Percentiles rank a stretch among this genome's conserved stretches.
Evolutionary conservation across 2,888 invertebrate species (phyloP).

Genomic region (Drosophila kanekoi): DNA sequence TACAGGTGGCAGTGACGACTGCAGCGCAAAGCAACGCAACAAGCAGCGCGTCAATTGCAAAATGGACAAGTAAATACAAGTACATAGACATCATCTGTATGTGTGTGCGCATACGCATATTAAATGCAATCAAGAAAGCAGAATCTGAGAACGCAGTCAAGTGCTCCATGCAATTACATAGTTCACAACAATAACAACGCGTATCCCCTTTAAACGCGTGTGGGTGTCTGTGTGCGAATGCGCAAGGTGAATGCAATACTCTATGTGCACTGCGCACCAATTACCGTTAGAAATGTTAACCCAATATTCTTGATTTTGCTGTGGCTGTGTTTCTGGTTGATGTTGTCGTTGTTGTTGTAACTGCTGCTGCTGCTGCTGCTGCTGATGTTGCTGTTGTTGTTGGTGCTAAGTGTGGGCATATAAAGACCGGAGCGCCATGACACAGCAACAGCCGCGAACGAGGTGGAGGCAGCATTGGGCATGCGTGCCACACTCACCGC

Average conservation of each 20-base stretch:
- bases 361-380: conserved; percentile 5
- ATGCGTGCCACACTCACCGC: conserved; percentile 25
- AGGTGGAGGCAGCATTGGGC: conserved; percentile 17
- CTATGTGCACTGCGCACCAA: conserved; percentile 52
- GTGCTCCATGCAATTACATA: conserved; percentile 33
- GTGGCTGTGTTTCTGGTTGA: conserved; percentile 22
- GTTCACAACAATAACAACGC: conserved; percentile 32
- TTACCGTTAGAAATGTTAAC: conserved; percentile 62
- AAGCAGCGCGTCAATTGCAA: conserved; percentile 41
- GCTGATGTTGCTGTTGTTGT: not conserved
- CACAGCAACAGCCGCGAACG: conserved; percentile 19
- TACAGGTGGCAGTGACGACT: conserved; percentile 50
- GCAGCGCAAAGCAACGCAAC: conserved; percentile 31
- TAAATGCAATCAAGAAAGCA: conserved; percentile 52
- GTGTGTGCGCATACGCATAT: conserved; percentile 34
- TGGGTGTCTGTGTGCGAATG: conserved; percentile 26
- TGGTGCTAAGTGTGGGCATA: conserved; percentile 37
- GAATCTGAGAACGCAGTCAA: conserved; percentile 23
- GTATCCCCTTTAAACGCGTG: conserved; percentile 5
- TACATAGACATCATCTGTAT: not conserved
- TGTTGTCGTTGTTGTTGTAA: not conserved
- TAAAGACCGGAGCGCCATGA: conserved; percentile 26
- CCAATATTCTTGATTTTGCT: conserved; percentile 56
- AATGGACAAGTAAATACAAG: conserved; percentile 22
- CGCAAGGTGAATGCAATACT: conserved; percentile 53